phyloP scores from a whole-genome alignment of 2,113 vertebrate species.

The Otolemur garnettii region DNA sequence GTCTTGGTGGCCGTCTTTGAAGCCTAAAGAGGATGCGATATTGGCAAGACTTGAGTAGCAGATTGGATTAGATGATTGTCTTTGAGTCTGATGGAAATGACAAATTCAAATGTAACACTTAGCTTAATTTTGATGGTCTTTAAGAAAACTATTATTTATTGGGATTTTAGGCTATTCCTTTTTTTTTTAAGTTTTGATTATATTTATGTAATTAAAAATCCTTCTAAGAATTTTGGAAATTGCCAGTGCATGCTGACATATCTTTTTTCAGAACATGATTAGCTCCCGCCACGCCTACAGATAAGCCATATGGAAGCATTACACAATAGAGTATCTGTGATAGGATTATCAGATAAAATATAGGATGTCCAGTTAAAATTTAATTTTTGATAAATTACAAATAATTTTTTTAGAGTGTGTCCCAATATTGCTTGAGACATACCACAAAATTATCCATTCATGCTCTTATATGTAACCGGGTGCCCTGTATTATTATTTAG shows the following conservation, averaged over 20 bases:
- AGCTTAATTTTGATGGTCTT: not conserved
- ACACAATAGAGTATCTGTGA: not conserved
- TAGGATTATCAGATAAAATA: not conserved
- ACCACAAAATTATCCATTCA: not conserved
- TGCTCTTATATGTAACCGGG: not conserved
- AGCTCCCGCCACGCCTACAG: not conserved
- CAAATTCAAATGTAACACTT: not conserved
- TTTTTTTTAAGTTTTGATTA: not conserved
- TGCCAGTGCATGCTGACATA: rapidly evolving
- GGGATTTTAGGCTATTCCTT: not conserved
- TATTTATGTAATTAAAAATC: not conserved
- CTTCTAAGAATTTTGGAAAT: not conserved
- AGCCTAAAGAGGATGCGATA: too few species aligned
- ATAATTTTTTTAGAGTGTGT: not conserved
- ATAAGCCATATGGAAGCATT: not conserved
- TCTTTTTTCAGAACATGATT: not conserved
- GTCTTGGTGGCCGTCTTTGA: not conserved
- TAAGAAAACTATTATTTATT: not conserved
- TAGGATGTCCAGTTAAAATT: not conserved
- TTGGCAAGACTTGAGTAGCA: not conserved
- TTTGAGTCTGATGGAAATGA: not conserved
- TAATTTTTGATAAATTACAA: not conserved
- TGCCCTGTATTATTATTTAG: not conserved
- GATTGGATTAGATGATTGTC: not conserved
- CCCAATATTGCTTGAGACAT: not conserved